Evolutionary conservation across 2,797 vertebrate species (phyloP).

Genomic region (Helicolenus hilgendorfi): DNA sequence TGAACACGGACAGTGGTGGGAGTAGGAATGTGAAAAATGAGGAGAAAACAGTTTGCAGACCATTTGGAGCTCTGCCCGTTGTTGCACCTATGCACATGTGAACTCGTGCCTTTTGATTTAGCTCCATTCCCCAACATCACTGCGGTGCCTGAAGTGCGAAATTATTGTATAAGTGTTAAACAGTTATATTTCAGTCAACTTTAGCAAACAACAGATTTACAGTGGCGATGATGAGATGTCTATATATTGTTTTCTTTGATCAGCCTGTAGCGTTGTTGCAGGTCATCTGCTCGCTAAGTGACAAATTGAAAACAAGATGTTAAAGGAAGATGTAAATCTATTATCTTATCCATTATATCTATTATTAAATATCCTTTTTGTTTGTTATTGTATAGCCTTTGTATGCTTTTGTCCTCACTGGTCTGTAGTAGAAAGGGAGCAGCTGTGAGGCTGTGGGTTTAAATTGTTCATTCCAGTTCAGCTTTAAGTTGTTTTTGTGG

Average conservation of each 20-base stretch:
- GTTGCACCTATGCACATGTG: constrained; percentile 56
- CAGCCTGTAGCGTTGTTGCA: neutral
- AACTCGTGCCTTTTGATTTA: neutral
- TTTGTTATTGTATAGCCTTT: neutral
- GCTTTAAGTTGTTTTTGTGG: neutral
- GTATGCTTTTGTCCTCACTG: neutral
- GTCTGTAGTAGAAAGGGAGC: neutral
- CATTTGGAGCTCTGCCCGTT: constrained; percentile 37
- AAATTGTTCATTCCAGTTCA: neutral
- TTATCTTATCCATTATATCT: neutral
- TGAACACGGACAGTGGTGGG: constrained; percentile 2
- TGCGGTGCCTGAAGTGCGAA: neutral
- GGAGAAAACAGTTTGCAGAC: constrained; percentile 24
- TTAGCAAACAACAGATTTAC: neutral
- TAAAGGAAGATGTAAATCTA: neutral
- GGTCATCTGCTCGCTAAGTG: neutral
- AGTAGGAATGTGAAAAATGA: constrained; percentile 38
- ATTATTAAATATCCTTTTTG: neutral
- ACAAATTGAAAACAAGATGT: neutral
- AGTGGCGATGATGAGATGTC: neutral
- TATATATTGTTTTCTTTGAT: neutral
- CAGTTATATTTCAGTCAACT: neutral
- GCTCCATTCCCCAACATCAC: neutral
- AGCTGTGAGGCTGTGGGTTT: neutral
- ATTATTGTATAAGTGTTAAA: neutral